Conservation (phyloP, 2,888 invertebrate genomes). For the Caradrina kadenii region DNA sequence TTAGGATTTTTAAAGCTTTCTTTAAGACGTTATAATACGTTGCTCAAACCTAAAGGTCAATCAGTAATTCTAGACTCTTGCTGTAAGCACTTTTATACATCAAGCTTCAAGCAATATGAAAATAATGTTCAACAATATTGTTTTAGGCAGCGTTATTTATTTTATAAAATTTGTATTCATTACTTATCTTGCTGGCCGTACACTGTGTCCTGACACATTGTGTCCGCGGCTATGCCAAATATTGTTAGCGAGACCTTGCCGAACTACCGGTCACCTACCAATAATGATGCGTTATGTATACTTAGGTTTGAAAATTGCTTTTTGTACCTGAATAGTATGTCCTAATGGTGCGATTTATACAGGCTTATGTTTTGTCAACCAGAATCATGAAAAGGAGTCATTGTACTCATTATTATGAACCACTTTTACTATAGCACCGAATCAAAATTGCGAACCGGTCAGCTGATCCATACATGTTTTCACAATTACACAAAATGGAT, state of each 20-base stretch:
- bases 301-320: neutral
- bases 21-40: neutral
- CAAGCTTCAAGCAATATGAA: too few species aligned
- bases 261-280: constrained; percentile 29
- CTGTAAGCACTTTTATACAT: too few species aligned
- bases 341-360: neutral
- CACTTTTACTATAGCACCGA: too few species aligned
- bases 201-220: constrained; percentile 26
- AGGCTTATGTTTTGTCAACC: too few species aligned
- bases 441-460: too few species aligned
- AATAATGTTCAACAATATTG: too few species aligned
- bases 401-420: too few species aligned
- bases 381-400: too few species aligned
- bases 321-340: neutral
- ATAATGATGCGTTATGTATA: constrained; percentile 11
- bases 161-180: too few species aligned
- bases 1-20: neutral
- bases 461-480: too few species aligned
- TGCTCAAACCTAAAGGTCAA: neutral
- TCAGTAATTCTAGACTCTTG: neutral
- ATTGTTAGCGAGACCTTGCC: constrained; percentile 51
- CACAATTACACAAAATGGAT: too few species aligned
- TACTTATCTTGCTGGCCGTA: constrained; percentile 12
- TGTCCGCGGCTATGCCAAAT: constrained; percentile 30
- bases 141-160: too few species aligned